Evolutionary conservation across 1,140 invertebrate genomes (phyloP).

Genomic region (Amphibalanus amphitrite): DNA sequence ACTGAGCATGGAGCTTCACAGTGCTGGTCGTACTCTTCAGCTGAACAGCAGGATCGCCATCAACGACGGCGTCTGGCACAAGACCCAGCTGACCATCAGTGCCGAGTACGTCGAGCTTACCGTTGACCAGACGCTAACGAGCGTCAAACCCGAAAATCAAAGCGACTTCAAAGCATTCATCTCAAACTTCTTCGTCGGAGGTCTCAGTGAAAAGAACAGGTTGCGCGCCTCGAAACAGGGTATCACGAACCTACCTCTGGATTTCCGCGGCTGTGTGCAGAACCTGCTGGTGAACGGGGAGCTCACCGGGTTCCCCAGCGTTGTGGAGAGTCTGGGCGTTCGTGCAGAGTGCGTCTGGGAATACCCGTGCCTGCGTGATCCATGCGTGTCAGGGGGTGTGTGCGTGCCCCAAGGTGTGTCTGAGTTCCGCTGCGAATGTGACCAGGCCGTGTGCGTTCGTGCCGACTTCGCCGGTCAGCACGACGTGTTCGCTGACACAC

Average conservation of each 20-base stretch:
- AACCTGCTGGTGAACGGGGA: slow-evolving; percentile 43
- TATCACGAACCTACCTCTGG: neutral
- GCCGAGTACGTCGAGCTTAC: slow-evolving; percentile 46
- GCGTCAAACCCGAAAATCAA: neutral
- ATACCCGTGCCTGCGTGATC: slow-evolving; percentile 52
- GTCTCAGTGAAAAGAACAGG: neutral
- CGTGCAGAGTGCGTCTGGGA: slow-evolving; percentile 70
- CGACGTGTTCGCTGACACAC: slow-evolving; percentile 34
- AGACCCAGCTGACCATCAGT: slow-evolving; percentile 41
- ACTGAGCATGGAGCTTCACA: slow-evolving; percentile 47
- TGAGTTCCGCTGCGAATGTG: slow-evolving; percentile 62
- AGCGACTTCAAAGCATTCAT: neutral
- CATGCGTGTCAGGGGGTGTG: slow-evolving; percentile 49
- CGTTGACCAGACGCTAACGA: slow-evolving; percentile 31
- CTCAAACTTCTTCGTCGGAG: neutral
- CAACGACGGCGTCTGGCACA: slow-evolving; percentile 72
- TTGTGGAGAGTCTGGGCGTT: slow-evolving; percentile 48
- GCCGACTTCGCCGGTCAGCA: slow-evolving; percentile 40
- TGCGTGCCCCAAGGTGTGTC: slow-evolving; percentile 65
- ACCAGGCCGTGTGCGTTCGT: slow-evolving; percentile 52
- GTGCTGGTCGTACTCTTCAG: slow-evolving; percentile 42
- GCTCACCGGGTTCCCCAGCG: slow-evolving; percentile 44
- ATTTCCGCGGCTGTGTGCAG: slow-evolving; percentile 31
- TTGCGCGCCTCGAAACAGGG: neutral
- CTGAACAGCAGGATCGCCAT: slow-evolving; percentile 40